Percentiles rank a stretch among this genome's conserved stretches.
Evolutionary conservation across 2,888 invertebrate genomes (phyloP).

Genomic region (Hydrotaea diabolus): DNA sequence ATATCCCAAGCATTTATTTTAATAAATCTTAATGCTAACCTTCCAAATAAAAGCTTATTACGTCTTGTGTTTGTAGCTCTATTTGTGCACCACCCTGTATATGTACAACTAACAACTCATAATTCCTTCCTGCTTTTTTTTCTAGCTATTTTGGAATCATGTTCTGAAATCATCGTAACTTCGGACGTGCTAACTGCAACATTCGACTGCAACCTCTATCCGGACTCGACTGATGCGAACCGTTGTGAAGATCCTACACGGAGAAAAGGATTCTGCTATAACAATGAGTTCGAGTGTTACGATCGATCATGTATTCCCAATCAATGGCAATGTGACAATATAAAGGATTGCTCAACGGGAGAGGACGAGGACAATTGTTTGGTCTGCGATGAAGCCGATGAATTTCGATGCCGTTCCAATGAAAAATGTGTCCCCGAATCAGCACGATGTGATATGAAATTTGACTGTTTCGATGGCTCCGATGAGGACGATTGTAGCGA

Average conservation of each 20-base stretch:
- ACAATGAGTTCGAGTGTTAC: slow-evolving; percentile 83
- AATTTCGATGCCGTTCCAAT: slow-evolving; percentile 81
- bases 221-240: slow-evolving; percentile 81
- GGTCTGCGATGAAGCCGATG: slow-evolving; percentile 80
- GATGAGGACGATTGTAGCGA: slow-evolving; percentile 83
- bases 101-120: too few relatives aligned
- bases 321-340: slow-evolving; percentile 83
- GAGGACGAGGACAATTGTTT: slow-evolving; percentile 82
- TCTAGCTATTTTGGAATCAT: slow-evolving; percentile 85
- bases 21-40: too few relatives aligned
- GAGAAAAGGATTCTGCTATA: slow-evolving; percentile 81
- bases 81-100: too few relatives aligned
- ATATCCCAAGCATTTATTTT: too few relatives aligned
- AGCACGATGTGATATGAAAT: slow-evolving; percentile 84
- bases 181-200: slow-evolving; percentile 82
- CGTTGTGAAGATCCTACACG: slow-evolving; percentile 83
- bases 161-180: slow-evolving; percentile 83
- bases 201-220: slow-evolving; percentile 85
- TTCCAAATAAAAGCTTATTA: too few relatives aligned
- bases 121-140: too few relatives aligned
- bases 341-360: slow-evolving; percentile 81
- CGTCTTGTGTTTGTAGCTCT: too few relatives aligned
- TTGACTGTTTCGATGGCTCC: slow-evolving; percentile 84
- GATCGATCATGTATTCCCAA: slow-evolving; percentile 84
- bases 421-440: slow-evolving; percentile 83